Base-by-base conservation (phyloP, 2,113 vertebrate genomes). In the Danio rerio region DNA sequence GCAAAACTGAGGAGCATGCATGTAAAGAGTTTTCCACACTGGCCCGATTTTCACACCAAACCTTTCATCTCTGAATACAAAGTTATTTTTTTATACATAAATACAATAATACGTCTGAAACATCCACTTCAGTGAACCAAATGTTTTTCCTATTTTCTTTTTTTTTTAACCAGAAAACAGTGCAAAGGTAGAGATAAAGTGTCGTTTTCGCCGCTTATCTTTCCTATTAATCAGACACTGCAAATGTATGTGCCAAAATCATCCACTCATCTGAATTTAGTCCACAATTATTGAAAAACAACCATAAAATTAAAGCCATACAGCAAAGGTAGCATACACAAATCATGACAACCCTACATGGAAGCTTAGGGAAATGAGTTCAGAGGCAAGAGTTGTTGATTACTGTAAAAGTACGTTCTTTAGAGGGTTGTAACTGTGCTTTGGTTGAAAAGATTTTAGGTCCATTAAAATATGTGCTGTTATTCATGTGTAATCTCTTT, bases 71-170 rank as follows among this genome's bases (percentile, higher is more conserved):
- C 74, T 53, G 74, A 58, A 31, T 9, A 65, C 53, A 52, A 45
- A 40, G 58, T 68, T 10, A 69, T 76, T 71, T 10, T 63, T 77
- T 77, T 63, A 50, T 49, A 63, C 56, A 86, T 86, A 86, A 86
- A 86, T 83, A 86, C 78, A 83, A 59, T 71, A 66, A 61, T 66
- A 72, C 58, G 56, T 52, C 49, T 78, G 80, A 71, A 83, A 81
- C 45, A 78, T 47, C 50, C 15, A 8, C 58, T 58, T 68, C 16
- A 18, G 61, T 73, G 52, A 70, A 80, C 68, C 49, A 55, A 66
- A n/a, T n/a, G 31, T 61, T 47, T 53, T 31, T 31, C 31, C 31
- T 31, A 31, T 31, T 31, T 31, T 31, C 31, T 31, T 47, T 65
- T 16, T 43, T 16, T n/a, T 63, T n/a, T 66, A 18, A n/a, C 9